These are phyloP conservation scores for Patella ulyssiponensis DNA, from an alignment of 2,888 invertebrate genomes.

Conservation along the genomic window DNA sequence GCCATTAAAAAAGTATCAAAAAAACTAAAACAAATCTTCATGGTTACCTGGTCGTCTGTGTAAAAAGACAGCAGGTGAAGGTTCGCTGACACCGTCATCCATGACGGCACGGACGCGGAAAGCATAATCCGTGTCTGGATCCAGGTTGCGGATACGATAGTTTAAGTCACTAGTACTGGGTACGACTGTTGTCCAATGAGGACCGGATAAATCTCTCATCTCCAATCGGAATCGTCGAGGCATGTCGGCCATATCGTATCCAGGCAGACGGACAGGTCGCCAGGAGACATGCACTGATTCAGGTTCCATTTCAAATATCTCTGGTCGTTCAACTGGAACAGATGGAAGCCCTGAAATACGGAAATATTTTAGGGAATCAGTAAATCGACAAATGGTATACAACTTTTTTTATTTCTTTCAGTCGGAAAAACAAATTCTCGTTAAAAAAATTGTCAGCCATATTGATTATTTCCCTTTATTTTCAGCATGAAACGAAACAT, in stretches of 20 bases:
- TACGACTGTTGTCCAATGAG: constrained; percentile 53
- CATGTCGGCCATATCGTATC: constrained; percentile 18
- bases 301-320: constrained; percentile 56
- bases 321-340: constrained; percentile 60
- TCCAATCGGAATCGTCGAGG: constrained; percentile 29
- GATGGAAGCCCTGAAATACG: constrained; percentile 45
- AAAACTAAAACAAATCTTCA: neutral
- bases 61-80: constrained; percentile 85
- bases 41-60: constrained; percentile 58
- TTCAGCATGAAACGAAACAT: too few species aligned
- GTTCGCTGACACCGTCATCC: constrained; percentile 91
- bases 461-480: too few species aligned
- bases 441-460: too few species aligned
- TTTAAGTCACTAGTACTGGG: constrained; percentile 48
- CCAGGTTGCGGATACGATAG: constrained; percentile 74
- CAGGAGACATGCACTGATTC: constrained; percentile 63
- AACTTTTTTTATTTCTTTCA: too few species aligned
- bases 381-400: neutral
- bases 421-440: too few species aligned
- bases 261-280: constrained; percentile 51
- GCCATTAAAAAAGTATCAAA: too few species aligned
- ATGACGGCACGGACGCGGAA: constrained; percentile 96
- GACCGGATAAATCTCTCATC: constrained; percentile 52
- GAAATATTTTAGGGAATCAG: neutral
- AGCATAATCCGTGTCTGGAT: constrained; percentile 94